Evolutionary conservation across 2,797 vertebrate genomes (phyloP), one percentile per base, ranked within the genome.

Genomic region (Pachyuromys duprasi): DNA sequence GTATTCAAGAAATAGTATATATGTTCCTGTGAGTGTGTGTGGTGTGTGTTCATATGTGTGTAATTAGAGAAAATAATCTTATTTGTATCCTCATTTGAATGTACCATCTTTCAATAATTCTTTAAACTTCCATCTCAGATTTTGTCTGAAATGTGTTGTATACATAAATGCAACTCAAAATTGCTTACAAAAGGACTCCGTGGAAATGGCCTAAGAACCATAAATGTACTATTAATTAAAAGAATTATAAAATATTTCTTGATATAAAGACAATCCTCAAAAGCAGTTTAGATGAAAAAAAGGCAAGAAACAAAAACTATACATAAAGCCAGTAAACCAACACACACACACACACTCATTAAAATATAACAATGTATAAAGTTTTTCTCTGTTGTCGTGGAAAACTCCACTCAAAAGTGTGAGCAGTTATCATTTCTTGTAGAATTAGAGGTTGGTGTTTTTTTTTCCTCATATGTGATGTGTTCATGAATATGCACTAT

Each of bases 61-160:
- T 69, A 31, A 60, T 1, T 74, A 28, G 5, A 86, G 33, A 87
- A 95, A 92, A 63, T 7, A 49, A 65, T 36, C 14, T 69, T 89
- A 20, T 87, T 89, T 93, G 20, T 7, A 62, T 12, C 22, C 18
- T 96, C 17, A 76, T 84, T 83, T 74, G 36, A 89, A 72, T 80
- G 5, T 60, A 26, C 13, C 80, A n/a, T 53, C 81, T 26, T 94
- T 79, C 8, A 75, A 87, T 65, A 89, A 78, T 91, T 39, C 12
- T 89, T 93, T 87, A 55, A 89, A 12, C 22, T 93, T 89, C 33
- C 2, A 63, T 74, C 31, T 87, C 86, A 42, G 24, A 57, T 17
- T 94, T 90, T 75, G 4, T 89, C n/a, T 80, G 33, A 94, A 97
- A 92, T 82, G 86, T 83, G 63, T 6, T 83, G 2, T 57, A 36